phyloP scores from a whole-genome alignment of 1,140 invertebrate species.

The Apolygus lucorum region DNA sequence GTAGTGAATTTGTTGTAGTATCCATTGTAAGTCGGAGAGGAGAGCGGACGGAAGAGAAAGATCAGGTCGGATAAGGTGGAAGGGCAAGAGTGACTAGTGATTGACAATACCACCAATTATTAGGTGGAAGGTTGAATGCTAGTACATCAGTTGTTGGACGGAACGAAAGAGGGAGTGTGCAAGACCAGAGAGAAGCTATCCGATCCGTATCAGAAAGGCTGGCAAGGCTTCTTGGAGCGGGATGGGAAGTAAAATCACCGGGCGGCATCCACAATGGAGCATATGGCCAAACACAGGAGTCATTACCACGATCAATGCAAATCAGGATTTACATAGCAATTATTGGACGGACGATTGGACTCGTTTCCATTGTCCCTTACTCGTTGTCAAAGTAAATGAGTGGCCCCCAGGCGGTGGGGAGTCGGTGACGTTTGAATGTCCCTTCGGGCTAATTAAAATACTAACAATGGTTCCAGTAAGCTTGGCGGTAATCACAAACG shows the following conservation, averaged over 20 bases:
- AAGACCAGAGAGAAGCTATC: not conserved
- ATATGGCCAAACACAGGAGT: slow-evolving; percentile 7
- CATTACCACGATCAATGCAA: slow-evolving; percentile 16
- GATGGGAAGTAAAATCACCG: slow-evolving; percentile 2
- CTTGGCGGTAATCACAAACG: slow-evolving; percentile 4
- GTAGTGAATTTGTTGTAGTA: slow-evolving; percentile 11
- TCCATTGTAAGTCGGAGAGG: not conserved
- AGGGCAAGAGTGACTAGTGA: slow-evolving; percentile 9
- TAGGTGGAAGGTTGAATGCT: slow-evolving; percentile 13
- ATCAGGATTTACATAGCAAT: slow-evolving; percentile 16
- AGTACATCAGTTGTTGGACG: not conserved
- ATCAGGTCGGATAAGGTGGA: not conserved
- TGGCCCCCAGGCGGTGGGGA: not conserved
- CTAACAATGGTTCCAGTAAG: slow-evolving; percentile 6
- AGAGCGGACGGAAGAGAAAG: not conserved
- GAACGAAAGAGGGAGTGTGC: not conserved
- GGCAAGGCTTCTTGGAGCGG: not conserved
- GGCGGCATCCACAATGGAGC: not conserved
- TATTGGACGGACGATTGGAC: slow-evolving; percentile 5
- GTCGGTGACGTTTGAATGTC: slow-evolving; percentile 9
- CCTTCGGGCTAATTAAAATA: slow-evolving; percentile 1
- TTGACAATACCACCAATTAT: slow-evolving; percentile 16
- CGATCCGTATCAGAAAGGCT: not conserved
- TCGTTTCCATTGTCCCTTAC: slow-evolving; percentile 8
- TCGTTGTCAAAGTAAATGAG: slow-evolving; percentile 16